Conservation (phyloP, 37 sponge, comb jelly and placozoan genomes). For the Chondrosia reniformis region DNA sequence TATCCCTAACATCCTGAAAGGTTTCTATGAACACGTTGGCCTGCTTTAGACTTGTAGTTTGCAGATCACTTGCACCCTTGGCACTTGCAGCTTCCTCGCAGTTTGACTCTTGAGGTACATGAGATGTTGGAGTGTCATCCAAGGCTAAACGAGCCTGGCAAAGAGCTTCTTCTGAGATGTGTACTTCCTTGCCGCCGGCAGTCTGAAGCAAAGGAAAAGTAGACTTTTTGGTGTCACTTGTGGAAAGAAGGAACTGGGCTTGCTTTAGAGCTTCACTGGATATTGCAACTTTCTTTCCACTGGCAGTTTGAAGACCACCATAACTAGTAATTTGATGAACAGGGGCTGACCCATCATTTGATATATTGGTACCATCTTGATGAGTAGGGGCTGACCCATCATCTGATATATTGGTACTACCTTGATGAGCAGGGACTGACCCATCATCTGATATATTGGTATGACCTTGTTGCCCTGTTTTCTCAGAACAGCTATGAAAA, state of each 20-base stretch:
- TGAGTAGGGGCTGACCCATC: no score
- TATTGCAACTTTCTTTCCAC: slow-evolving; percentile 53
- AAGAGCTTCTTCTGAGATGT: slow-evolving; percentile 17
- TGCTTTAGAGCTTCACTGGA: slow-evolving; percentile 15
- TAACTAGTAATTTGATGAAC: no score
- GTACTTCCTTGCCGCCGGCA: slow-evolving; percentile 55
- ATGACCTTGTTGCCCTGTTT: no score
- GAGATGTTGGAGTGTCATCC: not conserved
- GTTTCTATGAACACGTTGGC: not conserved
- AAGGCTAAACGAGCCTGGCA: not conserved
- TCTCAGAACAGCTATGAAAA: slow-evolving; percentile 14
- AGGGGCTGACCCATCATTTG: no score
- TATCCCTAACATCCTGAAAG: not conserved
- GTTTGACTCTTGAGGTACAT: not conserved
- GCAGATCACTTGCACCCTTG: not conserved
- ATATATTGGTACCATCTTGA: no score
- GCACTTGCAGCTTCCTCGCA: not conserved
- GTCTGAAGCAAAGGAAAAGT: slow-evolving; percentile 56
- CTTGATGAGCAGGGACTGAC: no score
- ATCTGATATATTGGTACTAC: no score
- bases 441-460: no score
- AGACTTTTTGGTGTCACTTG: no score
- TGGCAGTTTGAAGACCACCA: slow-evolving; percentile 63
- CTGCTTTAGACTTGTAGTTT: not conserved
- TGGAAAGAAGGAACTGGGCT: no score